Evolutionary conservation across 2,888 invertebrate genomes (phyloP).

Genomic region (Microplitis manilae): DNA sequence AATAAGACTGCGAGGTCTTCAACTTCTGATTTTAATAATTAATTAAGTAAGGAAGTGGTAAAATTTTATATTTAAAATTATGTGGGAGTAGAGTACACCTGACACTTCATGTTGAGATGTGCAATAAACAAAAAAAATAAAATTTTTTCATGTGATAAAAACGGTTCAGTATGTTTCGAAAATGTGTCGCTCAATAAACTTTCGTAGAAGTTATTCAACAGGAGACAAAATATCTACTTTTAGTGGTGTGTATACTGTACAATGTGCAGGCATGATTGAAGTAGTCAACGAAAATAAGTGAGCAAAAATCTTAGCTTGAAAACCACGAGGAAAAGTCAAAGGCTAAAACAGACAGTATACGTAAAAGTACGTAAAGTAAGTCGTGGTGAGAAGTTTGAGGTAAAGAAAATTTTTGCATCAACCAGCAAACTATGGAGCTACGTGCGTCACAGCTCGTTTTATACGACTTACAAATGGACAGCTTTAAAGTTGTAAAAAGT

Average conservation of each 20-base stretch:
- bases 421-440: constrained; percentile 4
- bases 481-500: constrained; percentile 13
- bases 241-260: not conserved
- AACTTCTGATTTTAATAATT: too few species aligned
- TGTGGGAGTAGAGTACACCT: too few species aligned
- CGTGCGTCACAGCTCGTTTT: not conserved
- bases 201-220: constrained; percentile 28
- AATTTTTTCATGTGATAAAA: constrained; percentile 19
- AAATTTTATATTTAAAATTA: too few species aligned
- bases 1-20: constrained; percentile 18
- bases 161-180: constrained; percentile 45
- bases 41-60: too few species aligned
- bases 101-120: too few species aligned
- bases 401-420: constrained; percentile 15
- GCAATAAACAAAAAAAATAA: not conserved
- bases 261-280: not conserved
- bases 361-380: constrained; percentile 6
- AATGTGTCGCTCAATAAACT: constrained; percentile 55
- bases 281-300: constrained; percentile 15
- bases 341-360: not conserved
- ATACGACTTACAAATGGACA: constrained; percentile 8
- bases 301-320: not conserved
- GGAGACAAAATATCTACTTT: not conserved
- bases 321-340: constrained; percentile 5
- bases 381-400: constrained; percentile 16